phyloP scores from a whole-genome alignment of 2,888 invertebrate genomes.

The Cryptus viduatorius region DNA sequence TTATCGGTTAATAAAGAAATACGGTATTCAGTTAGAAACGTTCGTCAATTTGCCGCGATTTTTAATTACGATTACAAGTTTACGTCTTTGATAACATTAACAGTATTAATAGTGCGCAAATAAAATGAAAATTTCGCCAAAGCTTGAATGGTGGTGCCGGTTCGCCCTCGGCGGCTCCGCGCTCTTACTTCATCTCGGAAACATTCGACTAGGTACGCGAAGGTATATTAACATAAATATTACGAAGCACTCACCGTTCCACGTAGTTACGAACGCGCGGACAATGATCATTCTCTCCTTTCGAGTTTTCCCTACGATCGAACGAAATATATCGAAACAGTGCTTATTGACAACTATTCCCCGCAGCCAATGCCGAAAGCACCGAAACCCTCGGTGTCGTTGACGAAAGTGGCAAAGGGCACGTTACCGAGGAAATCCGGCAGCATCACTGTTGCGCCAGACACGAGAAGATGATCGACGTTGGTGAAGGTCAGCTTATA shows the following conservation, averaged over 20 bases:
- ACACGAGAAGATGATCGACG: conserved; percentile 80
- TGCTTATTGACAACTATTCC: background rate
- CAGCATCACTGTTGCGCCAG: conserved; percentile 80
- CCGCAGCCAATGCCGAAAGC: conserved; percentile 61
- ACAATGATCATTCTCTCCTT: background rate
- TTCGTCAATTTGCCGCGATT: background rate
- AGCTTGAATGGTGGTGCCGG: conserved; percentile 72
- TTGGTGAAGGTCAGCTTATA: conserved; percentile 81
- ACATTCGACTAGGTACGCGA: conserved; percentile 78
- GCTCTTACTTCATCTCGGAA: conserved; percentile 73
- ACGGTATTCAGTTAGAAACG: background rate
- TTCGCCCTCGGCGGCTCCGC: conserved; percentile 75
- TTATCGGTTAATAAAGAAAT: too few species aligned
- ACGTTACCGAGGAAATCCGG: conserved; percentile 60
- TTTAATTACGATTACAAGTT: conserved; percentile 28
- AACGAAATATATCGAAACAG: conserved; percentile 67
- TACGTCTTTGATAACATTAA: conserved; percentile 6
- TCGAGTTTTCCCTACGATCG: background rate
- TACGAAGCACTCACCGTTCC: background rate
- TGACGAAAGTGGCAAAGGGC: conserved; percentile 57
- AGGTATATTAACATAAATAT: conserved; percentile 54
- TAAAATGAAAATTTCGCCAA: conserved; percentile 71
- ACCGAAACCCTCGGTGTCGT: conserved; percentile 40
- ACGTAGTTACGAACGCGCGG: background rate
- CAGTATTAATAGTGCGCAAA: conserved; percentile 53